Evolutionary conservation across 2,113 vertebrate species (phyloP), one percentile per base, ranked within the genome.

Genomic region (Caracal caracal): DNA sequence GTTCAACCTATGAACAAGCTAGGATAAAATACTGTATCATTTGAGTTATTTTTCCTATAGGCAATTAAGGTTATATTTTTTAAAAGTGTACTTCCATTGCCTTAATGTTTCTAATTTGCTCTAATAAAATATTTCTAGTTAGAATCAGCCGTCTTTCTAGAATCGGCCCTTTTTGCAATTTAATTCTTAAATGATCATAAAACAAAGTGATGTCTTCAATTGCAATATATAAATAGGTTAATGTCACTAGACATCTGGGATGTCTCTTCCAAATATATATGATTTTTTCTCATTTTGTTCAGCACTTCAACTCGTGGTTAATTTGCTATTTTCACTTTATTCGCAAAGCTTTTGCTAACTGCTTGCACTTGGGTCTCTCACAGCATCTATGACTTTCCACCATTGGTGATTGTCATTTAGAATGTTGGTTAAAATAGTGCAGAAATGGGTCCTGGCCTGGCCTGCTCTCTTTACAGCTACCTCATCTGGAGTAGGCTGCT

Each of bases 181-280:
- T 90, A 65, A 88, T 94, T 95, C 80, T 63, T 95, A 85, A 92
- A 81, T 96, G 84, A 95, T 93, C 43, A 61, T 90, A 93, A 92
- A 82, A 93, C 37, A 79, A 96, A 92, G 76, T 1, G 40, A 93
- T 91, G 9, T 88, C 90, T 96, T 94, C 84, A 88, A 90, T 93
- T 93, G 84, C 71, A 81, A 51, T 40, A 61, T 53, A 92, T 56
- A 92, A 92, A 84, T n/a, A 96, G 43, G 76, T 59, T 94, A 95
- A 96, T 96, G 61, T 90, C 59, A 70, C 35, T 76, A 94, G 93
- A 95, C 94, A 96, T 90, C 84, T 96, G 93, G 49, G 24, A 59
- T 40, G 4, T n/a, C 51, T 96, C 90, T 92, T 66, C 24, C 88
- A 96, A 96, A 96, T 88, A 90, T 73, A 17, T 49, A 78, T 88